Conservation (phyloP, 2,797 vertebrate genomes). For the Sebastes melanostomus region DNA sequence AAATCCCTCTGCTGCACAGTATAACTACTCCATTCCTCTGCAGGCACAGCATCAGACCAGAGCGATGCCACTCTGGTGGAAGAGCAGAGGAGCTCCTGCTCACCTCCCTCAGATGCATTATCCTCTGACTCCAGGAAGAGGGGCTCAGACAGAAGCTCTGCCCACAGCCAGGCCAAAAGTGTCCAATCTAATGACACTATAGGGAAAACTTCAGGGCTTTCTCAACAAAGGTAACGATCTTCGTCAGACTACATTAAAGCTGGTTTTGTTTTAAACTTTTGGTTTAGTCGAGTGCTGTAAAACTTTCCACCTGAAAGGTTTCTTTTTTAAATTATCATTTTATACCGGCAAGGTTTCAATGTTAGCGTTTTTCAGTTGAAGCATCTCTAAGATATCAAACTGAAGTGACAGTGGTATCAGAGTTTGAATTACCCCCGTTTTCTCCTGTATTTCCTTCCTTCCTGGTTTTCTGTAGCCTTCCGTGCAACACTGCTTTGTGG, state of each 20-base stretch:
- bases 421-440: neutral
- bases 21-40: slow-evolving; percentile 48
- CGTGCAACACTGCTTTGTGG: neutral
- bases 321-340: no score
- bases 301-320: neutral
- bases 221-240: slow-evolving; percentile 83
- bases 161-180: slow-evolving; percentile 71
- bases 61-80: slow-evolving; percentile 81
- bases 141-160: slow-evolving; percentile 71
- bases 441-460: slow-evolving; percentile 29
- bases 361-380: neutral
- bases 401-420: neutral
- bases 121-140: slow-evolving; percentile 82
- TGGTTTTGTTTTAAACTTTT: neutral
- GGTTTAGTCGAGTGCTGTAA: neutral
- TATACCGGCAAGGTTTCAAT: neutral
- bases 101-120: slow-evolving; percentile 75
- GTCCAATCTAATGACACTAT: slow-evolving; percentile 79
- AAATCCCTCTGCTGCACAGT: neutral
- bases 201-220: slow-evolving; percentile 82
- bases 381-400: neutral
- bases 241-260: neutral
- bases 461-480: neutral
- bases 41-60: slow-evolving; percentile 78
- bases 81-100: slow-evolving; percentile 81